Percentiles rank a stretch among this genome's conserved stretches.
phyloP scores from a whole-genome alignment of 2,888 invertebrate species.

The Germaria angustata region DNA sequence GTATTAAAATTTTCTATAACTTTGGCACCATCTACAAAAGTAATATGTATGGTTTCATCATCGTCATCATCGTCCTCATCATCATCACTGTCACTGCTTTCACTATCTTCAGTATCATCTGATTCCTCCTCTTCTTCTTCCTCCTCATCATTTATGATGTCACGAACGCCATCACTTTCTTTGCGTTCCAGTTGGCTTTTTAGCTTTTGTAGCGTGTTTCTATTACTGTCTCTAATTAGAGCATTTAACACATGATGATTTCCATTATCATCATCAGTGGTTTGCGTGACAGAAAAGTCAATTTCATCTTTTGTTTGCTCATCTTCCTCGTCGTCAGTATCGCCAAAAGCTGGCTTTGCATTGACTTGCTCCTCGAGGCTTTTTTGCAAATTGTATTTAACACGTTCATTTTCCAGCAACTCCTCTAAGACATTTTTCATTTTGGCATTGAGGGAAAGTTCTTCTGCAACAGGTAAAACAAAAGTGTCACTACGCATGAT shows the following conservation, averaged over 20 bases:
- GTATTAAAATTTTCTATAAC: slow-evolving; percentile 79
- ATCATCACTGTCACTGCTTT: slow-evolving; percentile 69
- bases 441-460: slow-evolving; percentile 80
- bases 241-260: slow-evolving; percentile 76
- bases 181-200: slow-evolving; percentile 68
- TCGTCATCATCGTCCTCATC: slow-evolving; percentile 74
- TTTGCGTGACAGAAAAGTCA: slow-evolving; percentile 69
- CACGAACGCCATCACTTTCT: slow-evolving; percentile 70
- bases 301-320: slow-evolving; percentile 69
- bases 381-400: slow-evolving; percentile 80
- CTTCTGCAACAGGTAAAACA: slow-evolving; percentile 71
- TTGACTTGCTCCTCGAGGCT: slow-evolving; percentile 76
- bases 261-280: slow-evolving; percentile 72
- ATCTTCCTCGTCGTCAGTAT: slow-evolving; percentile 68
- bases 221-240: slow-evolving; percentile 75
- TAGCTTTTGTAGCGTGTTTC: slow-evolving; percentile 74
- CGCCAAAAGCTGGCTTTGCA: slow-evolving; percentile 59
- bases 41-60: slow-evolving; percentile 71
- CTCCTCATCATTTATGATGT: slow-evolving; percentile 75
- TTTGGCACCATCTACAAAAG: slow-evolving; percentile 77
- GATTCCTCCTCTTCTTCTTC: slow-evolving; percentile 69
- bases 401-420: slow-evolving; percentile 79
- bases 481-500: slow-evolving; percentile 76
- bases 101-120: slow-evolving; percentile 69
- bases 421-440: slow-evolving; percentile 81